phyloP scores from a whole-genome alignment of 2,113 vertebrate species.

The Lepus europaeus region DNA sequence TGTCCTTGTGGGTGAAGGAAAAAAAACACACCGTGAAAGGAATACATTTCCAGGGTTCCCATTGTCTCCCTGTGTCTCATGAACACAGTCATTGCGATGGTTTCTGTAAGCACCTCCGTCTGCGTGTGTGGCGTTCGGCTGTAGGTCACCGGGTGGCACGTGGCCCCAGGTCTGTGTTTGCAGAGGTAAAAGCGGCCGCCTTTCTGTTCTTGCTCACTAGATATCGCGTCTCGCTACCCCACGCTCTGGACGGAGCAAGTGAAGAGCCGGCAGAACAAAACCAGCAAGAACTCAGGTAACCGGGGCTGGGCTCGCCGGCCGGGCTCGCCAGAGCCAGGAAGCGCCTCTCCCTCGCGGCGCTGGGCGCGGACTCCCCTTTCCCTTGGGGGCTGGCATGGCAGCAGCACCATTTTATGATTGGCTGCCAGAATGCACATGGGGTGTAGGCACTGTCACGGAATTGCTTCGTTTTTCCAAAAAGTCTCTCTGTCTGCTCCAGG shows the following conservation, averaged over 20 bases:
- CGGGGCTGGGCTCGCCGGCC: not conserved
- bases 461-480: not conserved
- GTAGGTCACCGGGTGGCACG: not conserved
- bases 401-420: not conserved
- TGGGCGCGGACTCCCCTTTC: no score
- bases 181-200: not conserved
- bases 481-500: not conserved
- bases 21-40: no score
- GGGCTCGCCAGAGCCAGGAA: no score
- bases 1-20: not conserved
- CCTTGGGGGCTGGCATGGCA: no score
- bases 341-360: no score
- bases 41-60: rapidly evolving
- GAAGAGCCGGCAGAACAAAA: slow-evolving; percentile 97
- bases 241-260: slow-evolving; percentile 97
- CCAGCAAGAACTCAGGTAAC: slow-evolving; percentile 94
- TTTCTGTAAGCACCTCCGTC: rapidly evolving
- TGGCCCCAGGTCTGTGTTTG: not conserved
- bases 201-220: slow-evolving; percentile 82
- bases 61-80: not conserved
- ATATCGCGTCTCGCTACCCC: slow-evolving; percentile 95
- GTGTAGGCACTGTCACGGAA: not conserved
- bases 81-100: not conserved
- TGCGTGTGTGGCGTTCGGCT: not conserved
- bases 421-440: not conserved